phyloP scores from a whole-genome alignment of 1,140 invertebrate genomes.

The Radopholus similis region DNA sequence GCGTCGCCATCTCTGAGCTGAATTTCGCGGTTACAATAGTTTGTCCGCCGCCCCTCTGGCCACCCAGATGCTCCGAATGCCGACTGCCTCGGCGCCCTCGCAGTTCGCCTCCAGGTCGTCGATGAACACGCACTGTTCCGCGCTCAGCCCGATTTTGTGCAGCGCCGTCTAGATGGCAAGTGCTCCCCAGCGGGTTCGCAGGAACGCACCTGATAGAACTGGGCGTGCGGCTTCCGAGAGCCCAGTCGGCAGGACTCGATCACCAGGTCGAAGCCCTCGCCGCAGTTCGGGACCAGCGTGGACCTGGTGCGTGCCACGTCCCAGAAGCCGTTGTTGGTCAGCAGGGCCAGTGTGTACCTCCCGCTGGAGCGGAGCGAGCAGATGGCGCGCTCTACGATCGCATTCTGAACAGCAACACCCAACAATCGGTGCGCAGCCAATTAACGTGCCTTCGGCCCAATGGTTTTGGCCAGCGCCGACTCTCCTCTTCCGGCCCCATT shows the following conservation, averaged over 20 bases:
- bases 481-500: too few species aligned
- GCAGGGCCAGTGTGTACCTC: background rate
- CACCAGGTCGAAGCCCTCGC: constrained; percentile 20
- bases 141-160: constrained; percentile 8
- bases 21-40: background rate
- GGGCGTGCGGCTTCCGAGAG: constrained; percentile 15
- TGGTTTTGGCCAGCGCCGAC: too few species aligned
- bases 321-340: constrained; percentile 31
- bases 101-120: constrained; percentile 35
- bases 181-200: too few species aligned
- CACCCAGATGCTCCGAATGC: constrained; percentile 20
- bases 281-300: constrained; percentile 7
- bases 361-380: background rate
- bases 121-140: constrained; percentile 27
- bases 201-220: constrained; percentile 23
- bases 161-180: constrained; percentile 17
- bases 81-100: constrained; percentile 33
- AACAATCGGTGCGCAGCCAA: too few species aligned
- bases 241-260: constrained; percentile 30
- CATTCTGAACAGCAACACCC: too few species aligned
- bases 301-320: background rate
- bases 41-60: background rate
- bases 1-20: constrained; percentile 2
- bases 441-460: too few species aligned
- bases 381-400: too few species aligned